Percentiles rank a stretch among this genome's conserved stretches.
Evolutionary conservation across 2,888 invertebrate species (phyloP).

Genomic region (Scelioninae gen. 1): DNA sequence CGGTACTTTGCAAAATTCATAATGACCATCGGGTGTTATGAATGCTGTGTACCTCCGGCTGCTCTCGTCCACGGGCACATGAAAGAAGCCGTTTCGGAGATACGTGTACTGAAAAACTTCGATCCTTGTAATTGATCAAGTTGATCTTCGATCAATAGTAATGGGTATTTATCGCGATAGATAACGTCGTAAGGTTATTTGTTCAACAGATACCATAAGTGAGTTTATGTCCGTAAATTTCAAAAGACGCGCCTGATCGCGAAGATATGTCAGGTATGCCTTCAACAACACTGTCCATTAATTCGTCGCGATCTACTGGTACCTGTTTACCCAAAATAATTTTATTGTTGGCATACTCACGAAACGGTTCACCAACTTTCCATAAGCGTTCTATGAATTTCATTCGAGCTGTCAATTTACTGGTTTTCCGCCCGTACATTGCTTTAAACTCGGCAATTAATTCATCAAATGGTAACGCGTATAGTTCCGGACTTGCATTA

Average conservation of each 20-base stretch:
- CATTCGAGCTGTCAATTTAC: constrained; percentile 12
- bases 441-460: constrained; percentile 1
- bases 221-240: not conserved
- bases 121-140: no score
- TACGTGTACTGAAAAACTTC: no score
- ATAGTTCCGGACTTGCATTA: constrained; percentile 4
- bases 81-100: no score
- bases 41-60: no score
- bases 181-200: constrained; percentile 17
- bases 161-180: no score
- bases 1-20: no score
- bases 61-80: no score
- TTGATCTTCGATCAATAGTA: no score
- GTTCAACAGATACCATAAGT: constrained; percentile 9
- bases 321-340: constrained; percentile 11
- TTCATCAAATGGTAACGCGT: not conserved
- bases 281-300: not conserved
- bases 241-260: not conserved
- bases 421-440: constrained; percentile 12
- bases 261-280: constrained; percentile 18
- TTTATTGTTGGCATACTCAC: constrained; percentile 16
- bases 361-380: constrained; percentile 10
- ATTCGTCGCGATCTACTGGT: constrained; percentile 7
- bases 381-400: constrained; percentile 11
- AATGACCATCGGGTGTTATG: no score